phyloP scores from a whole-genome alignment of 1,140 invertebrate genomes.

The Hermetia illucens region DNA sequence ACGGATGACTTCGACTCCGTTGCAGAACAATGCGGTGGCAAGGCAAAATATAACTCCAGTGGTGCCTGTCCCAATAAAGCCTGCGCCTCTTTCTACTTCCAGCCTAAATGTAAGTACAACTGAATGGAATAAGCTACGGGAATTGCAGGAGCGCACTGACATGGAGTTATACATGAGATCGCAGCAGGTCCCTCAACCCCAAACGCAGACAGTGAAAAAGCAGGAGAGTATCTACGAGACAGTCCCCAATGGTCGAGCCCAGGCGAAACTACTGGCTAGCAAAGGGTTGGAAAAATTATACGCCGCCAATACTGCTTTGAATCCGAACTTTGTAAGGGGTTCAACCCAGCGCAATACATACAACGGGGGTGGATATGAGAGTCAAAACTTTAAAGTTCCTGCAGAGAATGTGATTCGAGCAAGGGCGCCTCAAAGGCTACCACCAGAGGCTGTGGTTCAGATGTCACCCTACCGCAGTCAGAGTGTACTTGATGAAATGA shows the following conservation, averaged over 20 bases:
- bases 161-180: conserved; percentile 18
- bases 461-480: conserved; percentile 13
- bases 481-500: conserved; percentile 22
- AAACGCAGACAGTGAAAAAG: neutral
- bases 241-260: too few species aligned
- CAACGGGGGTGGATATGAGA: conserved; percentile 7
- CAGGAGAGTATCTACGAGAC: conserved; percentile 25
- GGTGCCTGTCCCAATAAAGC: too few species aligned
- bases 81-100: too few species aligned
- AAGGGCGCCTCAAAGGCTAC: too few species aligned
- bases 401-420: too few species aligned
- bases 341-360: conserved; percentile 24
- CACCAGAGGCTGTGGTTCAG: too few species aligned
- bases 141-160: conserved; percentile 25
- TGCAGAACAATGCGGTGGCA: neutral
- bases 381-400: too few species aligned
- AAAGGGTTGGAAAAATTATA: too few species aligned
- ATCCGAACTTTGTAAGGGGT: conserved; percentile 16
- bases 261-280: too few species aligned
- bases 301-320: too few species aligned
- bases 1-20: conserved; percentile 1
- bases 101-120: conserved; percentile 6
- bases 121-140: conserved; percentile 22
- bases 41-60: conserved; percentile 3
- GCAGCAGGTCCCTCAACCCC: conserved; percentile 10